Evolutionary conservation across 2,797 vertebrate genomes (phyloP), one percentile per base, ranked within the genome.

Genomic region (Clarias laeviceps): DNA sequence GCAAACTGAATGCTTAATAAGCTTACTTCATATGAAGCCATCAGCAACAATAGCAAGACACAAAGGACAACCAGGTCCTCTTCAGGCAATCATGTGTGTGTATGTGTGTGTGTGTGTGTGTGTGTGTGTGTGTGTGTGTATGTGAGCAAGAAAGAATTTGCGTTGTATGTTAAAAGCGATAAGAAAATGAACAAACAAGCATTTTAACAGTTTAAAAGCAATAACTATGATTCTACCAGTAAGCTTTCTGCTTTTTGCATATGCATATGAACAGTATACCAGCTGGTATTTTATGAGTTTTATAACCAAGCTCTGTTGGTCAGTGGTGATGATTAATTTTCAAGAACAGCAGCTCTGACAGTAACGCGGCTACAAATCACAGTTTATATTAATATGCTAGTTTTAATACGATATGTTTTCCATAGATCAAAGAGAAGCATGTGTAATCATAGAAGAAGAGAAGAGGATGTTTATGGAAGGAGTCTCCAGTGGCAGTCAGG

Each of bases 1-100:
- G 84, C 90, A 91, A 92, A 88, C 89, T 87, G 90, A 91, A 91
- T 91, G 91, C 92, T 89, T 92, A 93, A 94, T 89, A 91, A 93
- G 87, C 87, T 88, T 80, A 86, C 20, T 37, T 91, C 85, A 92
- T 94, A 94, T 93, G 24, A 64, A 86, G 84, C 85, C 85, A 74
- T 84, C 82, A 65, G 84, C n/a, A 76, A 56, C 50, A 92, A 94
- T 82, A 82, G 82, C 56, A 11, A 64, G 17, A 84, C 84, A 87
- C 86, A 87, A 89, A 89, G 80, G 72, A 68, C 62, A 76, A 72
- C 34, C 24, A 72, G 29, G 29, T 22, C 79, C 83, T 84, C 78
- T 66, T 34, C 54, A 34, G 27, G 22, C 2, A 18, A 12, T 22
- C 20, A 29, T 22, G 54, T 54, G 73, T 57, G 50, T 27, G 18